Base-by-base conservation (phyloP, 2,113 vertebrate genomes). In the Mirza zaza region DNA sequence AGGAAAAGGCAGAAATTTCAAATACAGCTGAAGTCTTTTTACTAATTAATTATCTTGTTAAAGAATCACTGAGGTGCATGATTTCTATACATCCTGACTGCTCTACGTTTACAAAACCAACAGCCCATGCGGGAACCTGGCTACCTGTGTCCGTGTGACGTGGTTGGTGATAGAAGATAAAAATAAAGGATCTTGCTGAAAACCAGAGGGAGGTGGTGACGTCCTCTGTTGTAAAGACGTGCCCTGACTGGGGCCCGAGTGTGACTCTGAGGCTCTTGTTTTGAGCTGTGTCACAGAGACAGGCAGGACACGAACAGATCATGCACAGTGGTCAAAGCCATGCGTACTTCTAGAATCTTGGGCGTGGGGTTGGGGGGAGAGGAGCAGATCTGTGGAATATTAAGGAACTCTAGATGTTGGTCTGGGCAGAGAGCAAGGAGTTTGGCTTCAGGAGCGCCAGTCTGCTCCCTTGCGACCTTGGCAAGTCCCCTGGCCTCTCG, bases 161-260 rank as follows among this genome's bases (percentile, higher is more conserved):
- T 67, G 93, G 96, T 87, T 92, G 93, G 97, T 97, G 96, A 97
- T 94, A 97, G 98, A 97, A 95, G 97, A 88, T 89, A 95, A 98
- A 98, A 98, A 98, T 98, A 98, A 98, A 98, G 93, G 80, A 91
- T 97, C 95, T 98, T 98, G 98, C 98, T 98, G 97, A 98, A 97
- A 97, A 90, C 94, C 95, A 55, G 91, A 79, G 0, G 0, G 17
- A 42, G 20, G 42, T 94, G 90, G 75, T 70, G 1, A 11, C 0
- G 45, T 80, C 4, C 6, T 92, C 63, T 87, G 17, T 86, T 4
- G 57, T 68, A 11, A 27, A 8, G 68, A 12, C 0, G 4, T 13
- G 76, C 8, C 36, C 25, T 2, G 29, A 18, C 18, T 20, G 32
- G 45, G 67, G 48, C 27, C 2, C 32, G 15, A 0, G 0, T 8